phyloP scores from a whole-genome alignment of 2,888 invertebrate genomes.

The Sinotaia quadrata region DNA sequence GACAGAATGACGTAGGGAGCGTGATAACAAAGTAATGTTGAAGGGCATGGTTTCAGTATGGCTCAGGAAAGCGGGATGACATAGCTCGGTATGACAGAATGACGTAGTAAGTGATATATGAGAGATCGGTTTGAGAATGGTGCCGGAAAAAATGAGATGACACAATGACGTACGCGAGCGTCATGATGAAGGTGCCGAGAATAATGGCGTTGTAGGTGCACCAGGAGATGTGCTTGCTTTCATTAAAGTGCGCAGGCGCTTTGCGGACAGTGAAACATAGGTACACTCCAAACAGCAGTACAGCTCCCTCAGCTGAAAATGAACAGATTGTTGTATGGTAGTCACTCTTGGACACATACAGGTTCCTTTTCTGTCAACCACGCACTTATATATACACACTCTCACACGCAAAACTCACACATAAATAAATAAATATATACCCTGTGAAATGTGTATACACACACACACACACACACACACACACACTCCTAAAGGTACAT shows the following conservation, averaged over 20 bases:
- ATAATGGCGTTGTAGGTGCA: conserved; percentile 95
- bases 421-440: neutral
- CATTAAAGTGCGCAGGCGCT: conserved; percentile 93
- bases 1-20: too few relatives aligned
- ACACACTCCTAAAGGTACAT: too few relatives aligned
- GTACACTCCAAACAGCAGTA: conserved; percentile 73
- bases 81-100: too few relatives aligned
- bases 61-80: too few relatives aligned
- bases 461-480: too few relatives aligned
- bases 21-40: too few relatives aligned
- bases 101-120: too few relatives aligned
- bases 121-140: too few relatives aligned
- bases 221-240: conserved; percentile 92
- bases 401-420: neutral
- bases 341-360: too few relatives aligned
- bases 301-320: conserved; percentile 78
- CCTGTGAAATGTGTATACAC: too few relatives aligned
- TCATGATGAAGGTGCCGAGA: conserved; percentile 92
- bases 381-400: neutral
- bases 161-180: conserved; percentile 92
- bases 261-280: conserved; percentile 76
- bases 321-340: conserved; percentile 76
- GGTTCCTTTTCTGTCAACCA: neutral
- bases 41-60: too few relatives aligned
- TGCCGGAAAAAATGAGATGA: too few relatives aligned